A percentile compares a stretch with the other conserved stretches of the same genome.
These are phyloP conservation scores for Chloropsis cyanopogon DNA, from an alignment of 2,113 vertebrate genomes.

Conservation along the genomic window DNA sequence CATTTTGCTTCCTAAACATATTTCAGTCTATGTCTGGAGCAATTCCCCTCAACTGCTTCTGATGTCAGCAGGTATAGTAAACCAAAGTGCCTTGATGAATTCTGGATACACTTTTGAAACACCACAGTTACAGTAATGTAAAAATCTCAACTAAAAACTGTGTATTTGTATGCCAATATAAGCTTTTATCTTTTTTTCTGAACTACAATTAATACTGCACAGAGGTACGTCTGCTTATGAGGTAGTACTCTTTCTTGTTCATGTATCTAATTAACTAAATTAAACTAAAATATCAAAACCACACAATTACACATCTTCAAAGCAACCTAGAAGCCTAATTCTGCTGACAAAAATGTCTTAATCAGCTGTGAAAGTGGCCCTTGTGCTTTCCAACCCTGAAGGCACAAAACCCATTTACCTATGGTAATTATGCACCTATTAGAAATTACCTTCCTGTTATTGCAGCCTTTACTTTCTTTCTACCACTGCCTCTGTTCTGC, in stretches of 20 bases:
- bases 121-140: not conserved
- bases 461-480: not conserved
- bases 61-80: not conserved
- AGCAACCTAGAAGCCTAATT: not conserved
- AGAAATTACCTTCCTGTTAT: not conserved
- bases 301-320: not conserved
- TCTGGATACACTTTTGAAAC: not conserved
- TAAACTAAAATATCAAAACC: not conserved
- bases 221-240: not conserved
- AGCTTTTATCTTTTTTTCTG: not conserved
- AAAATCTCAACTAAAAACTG: not conserved
- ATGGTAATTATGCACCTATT: not conserved
- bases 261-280: not conserved
- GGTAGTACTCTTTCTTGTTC: not conserved
- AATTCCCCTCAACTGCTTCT: not conserved
- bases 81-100: not conserved
- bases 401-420: not conserved
- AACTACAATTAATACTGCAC: not conserved
- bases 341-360: not conserved
- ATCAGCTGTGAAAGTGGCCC: not conserved
- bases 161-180: not conserved
- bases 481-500: not conserved
- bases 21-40: not conserved
- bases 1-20: not conserved
- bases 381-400: not conserved